Evolutionary conservation across 2,113 vertebrate genomes (phyloP).

Genomic region (Phylloscopus trochiloides): DNA sequence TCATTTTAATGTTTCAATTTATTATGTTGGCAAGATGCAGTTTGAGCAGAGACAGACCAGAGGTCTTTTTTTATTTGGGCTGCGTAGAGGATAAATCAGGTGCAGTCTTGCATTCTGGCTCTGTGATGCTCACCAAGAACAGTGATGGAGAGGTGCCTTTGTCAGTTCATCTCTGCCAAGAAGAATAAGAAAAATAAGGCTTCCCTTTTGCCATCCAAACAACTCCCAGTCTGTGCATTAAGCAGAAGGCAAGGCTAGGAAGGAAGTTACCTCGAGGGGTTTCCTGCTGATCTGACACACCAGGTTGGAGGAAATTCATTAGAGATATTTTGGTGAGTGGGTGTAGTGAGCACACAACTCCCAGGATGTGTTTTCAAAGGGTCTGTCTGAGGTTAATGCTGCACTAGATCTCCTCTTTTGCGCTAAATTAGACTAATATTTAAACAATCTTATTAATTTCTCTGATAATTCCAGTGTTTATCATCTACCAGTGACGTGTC

Average conservation of each 20-base stretch:
- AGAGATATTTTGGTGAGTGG: background rate
- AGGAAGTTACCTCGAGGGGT: background rate
- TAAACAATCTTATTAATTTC: slow-evolving; percentile 32
- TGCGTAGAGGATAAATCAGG: background rate
- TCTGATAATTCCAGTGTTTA: slow-evolving; percentile 12
- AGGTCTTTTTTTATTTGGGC: background rate
- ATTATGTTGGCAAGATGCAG: background rate
- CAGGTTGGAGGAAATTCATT: background rate
- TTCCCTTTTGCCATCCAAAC: background rate
- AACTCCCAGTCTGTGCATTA: background rate
- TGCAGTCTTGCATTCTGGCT: background rate
- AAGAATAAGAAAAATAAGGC: background rate
- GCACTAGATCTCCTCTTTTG: background rate
- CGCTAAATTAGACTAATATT: slow-evolving; percentile 43
- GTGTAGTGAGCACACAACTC: background rate
- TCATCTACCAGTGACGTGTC: background rate
- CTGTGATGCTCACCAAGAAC: background rate
- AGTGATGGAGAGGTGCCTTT: background rate
- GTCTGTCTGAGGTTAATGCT: slow-evolving; percentile 46
- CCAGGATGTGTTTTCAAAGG: slow-evolving; percentile 1
- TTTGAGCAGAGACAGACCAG: background rate
- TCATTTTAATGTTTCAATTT: background rate
- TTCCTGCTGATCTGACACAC: background rate
- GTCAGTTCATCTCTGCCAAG: background rate
- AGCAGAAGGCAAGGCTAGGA: background rate